Conservation (phyloP, 2,797 vertebrate genomes). For the Acrossocheilus fasciatus region DNA sequence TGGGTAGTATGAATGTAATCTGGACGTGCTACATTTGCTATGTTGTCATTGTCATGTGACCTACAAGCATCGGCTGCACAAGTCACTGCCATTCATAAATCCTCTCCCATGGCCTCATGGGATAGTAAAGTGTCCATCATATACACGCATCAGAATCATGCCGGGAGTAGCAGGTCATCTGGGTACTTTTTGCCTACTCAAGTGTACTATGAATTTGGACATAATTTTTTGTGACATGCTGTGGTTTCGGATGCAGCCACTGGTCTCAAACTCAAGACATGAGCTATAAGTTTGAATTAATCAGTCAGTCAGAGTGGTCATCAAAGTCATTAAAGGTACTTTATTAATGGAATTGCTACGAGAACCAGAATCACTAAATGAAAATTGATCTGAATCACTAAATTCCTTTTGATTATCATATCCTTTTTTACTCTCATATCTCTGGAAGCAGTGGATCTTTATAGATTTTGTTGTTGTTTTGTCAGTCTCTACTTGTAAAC, state of each 20-base stretch:
- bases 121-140: neutral
- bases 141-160: neutral
- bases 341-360: neutral
- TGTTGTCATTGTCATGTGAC: too few species aligned
- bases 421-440: neutral
- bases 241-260: neutral
- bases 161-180: neutral
- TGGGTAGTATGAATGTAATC: too few species aligned
- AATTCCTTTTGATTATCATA: neutral
- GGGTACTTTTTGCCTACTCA: too few species aligned
- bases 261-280: neutral
- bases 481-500: neutral
- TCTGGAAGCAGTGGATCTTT: neutral
- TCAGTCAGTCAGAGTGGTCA: neutral
- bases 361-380: neutral
- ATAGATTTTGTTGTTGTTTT: neutral
- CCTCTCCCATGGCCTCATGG: neutral
- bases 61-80: too few species aligned
- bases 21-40: too few species aligned
- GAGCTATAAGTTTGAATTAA: neutral
- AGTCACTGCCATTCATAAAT: neutral
- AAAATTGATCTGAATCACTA: neutral
- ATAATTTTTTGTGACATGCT: neutral
- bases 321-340: neutral
- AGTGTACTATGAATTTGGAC: neutral